Evolutionary conservation across 2,797 vertebrate genomes (phyloP), one percentile per base, ranked within the genome.

Genomic region (Acipenser oxyrinchus): DNA sequence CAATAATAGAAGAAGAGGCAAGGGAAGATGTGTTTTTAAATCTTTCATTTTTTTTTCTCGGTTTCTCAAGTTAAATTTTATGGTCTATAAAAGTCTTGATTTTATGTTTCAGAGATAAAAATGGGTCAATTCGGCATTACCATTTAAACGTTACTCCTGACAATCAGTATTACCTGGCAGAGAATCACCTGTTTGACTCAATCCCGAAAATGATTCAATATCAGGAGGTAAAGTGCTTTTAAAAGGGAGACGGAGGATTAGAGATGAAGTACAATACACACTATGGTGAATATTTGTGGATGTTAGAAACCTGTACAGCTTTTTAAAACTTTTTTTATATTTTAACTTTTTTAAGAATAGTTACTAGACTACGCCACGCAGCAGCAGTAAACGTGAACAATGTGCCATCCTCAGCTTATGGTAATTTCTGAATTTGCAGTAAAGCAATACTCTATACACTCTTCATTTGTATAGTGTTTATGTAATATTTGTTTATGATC

Each of bases 121-220:
- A 79, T 66, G 81, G 83, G 71, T 73, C 75, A 8, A 71, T 86
- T 59, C 79, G 76, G 65, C 81, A 87, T 79, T 85, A 85, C 66
- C 84, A 81, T 6, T 75, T 85, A 23, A 82, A 82, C 13, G 79
- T 79, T 51, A 81, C 73, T 57, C 62, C 65, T 18, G 77, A 82
- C 59, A 81, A 82, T 6, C 79, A 79, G 13, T 70, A 83, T 57
- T 87, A 80, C 53, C 65, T 88, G 4, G 51, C 77, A 68, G 80
- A 89, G 71, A 87, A 85, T 66, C 80, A 83, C 63, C 74, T 75
- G 11, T 87, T 88, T 75, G 76, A 77, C 66, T 80, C 77, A 15
- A 81, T 86, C 57, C 75, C 82, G 7, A 69, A 75, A 64, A 70
- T 88, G 62, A 81, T 73, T 79, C 70, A 76, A 10, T 83, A 85